Base-by-base conservation (phyloP, 2,797 vertebrate species). In the Argyrosomus regius region DNA sequence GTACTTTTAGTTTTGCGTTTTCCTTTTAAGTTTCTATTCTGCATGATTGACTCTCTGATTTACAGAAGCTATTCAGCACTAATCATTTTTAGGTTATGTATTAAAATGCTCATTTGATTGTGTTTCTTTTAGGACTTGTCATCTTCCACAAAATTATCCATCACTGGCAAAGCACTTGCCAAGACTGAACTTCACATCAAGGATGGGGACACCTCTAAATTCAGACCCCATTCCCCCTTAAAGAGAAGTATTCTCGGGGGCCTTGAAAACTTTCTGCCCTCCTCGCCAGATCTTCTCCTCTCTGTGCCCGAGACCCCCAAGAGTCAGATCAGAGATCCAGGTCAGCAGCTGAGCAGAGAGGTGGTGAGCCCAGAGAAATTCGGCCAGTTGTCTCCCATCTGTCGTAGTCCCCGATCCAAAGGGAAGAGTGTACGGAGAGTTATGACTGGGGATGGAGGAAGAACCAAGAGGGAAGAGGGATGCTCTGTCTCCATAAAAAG, bases 251-350 rank as follows among this genome's bases (percentile, higher is more conserved):
- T 92, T 39, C 84, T 92, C 0, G 67, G 84, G 35, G 84, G 84
- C 12, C 70, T 92, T 10, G 88, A 94, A 59, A 95, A 95, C 72
- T 3, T 75, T 24, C 84, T 78, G 7, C 81, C 86, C 28, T 64
- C 81, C 12, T 92, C 92, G 0, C 91, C 89, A 31, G 90, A 93
- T 31, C 66, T 92, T 3, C 3, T 90, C 24, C 61, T 92, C 16
- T 81, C 82, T 57, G 88, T 95, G 20, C 93, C 93, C 0, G 94
- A 95, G 81, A 94, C 93, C 0, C 93, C 93, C 2, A 88, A 28
- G 24, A 94, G 92, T 89, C 92, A 95, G 80, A 89, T 92, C 11
- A 72, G 48, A 80, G 81, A 85, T 82, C 3, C 78, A 79, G n/a
- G 24, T 82, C 17, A 24, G 13, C 62, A 35, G 58, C 11, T 52